Conservation (phyloP, 2,888 invertebrate genomes). For the Macropis europaea region DNA sequence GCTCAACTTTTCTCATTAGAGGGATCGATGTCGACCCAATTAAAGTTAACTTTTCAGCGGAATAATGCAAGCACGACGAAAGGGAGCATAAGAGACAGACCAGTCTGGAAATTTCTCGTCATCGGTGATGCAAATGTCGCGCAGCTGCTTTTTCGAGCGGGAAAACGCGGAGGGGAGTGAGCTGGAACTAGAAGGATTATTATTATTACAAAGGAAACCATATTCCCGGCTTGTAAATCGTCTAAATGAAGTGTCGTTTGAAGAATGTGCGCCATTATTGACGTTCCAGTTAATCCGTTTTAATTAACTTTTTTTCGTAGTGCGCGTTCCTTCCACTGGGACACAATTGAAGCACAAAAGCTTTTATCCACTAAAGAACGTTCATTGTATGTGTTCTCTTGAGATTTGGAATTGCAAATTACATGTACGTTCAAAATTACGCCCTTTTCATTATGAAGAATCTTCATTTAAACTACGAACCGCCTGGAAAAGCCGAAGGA, state of each 20-base stretch:
- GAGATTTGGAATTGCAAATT: too few relatives aligned
- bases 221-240: conserved; percentile 19
- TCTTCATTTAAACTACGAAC: too few relatives aligned
- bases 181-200: neutral
- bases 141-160: too few relatives aligned
- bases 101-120: conserved; percentile 38
- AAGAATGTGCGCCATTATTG: neutral
- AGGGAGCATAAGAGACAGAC: conserved; percentile 10
- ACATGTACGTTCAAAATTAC: too few relatives aligned
- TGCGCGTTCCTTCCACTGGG: neutral
- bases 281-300: conserved; percentile 10
- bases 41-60: conserved; percentile 69
- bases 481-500: too few relatives aligned
- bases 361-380: too few relatives aligned
- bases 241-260: neutral
- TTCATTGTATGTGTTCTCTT: too few relatives aligned
- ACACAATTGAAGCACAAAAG: neutral
- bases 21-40: conserved; percentile 75
- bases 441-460: too few relatives aligned
- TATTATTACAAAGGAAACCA: conserved; percentile 22
- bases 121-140: conserved; percentile 41
- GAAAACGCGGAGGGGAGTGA: too few relatives aligned
- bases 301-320: conserved; percentile 8
- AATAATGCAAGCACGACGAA: conserved; percentile 47
- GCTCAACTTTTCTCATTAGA: conserved; percentile 76